Evolutionary conservation across 2,797 vertebrate genomes (phyloP).

Genomic region (Rhinatrema bivittatum): DNA sequence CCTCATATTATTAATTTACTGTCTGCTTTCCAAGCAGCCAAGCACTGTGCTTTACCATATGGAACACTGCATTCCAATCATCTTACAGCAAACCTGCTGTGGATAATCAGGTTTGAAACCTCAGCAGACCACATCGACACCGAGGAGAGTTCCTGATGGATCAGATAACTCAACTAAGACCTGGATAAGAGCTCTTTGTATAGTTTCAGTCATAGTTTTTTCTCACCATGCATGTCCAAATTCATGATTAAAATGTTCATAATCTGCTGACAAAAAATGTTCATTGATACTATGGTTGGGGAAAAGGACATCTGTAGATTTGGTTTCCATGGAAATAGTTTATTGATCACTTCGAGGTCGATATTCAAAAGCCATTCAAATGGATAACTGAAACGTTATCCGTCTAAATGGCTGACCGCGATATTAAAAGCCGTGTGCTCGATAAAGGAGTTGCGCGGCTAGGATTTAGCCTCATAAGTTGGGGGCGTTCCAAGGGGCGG

Average conservation of each 20-base stretch:
- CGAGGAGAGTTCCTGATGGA: background rate
- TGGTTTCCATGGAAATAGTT: too few species aligned
- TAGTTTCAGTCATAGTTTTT: conserved; percentile 6
- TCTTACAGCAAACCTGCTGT: conserved; percentile 7
- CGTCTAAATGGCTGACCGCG: too few species aligned
- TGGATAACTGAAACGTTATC: too few species aligned
- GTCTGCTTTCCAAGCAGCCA: conserved; percentile 19
- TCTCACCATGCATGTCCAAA: background rate
- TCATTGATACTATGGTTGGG: too few species aligned
- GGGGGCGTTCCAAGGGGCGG: too few species aligned
- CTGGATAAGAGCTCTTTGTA: background rate
- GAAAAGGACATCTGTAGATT: too few species aligned
- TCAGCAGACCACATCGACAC: conserved; percentile 15
- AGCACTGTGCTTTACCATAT: conserved; percentile 4
- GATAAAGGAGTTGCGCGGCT: too few species aligned
- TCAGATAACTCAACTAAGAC: conserved; percentile 3
- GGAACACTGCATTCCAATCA: conserved; percentile 13
- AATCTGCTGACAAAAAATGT: too few species aligned
- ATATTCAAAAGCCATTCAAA: too few species aligned
- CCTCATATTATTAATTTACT: conserved; percentile 7
- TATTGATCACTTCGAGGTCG: too few species aligned
- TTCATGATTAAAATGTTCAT: conserved; percentile 4
- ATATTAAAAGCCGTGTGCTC: too few species aligned
- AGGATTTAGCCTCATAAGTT: too few species aligned
- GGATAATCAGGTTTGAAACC: conserved; percentile 15